phyloP scores from a whole-genome alignment of 1,140 invertebrate genomes.

The Brachionus rotundiformis region DNA sequence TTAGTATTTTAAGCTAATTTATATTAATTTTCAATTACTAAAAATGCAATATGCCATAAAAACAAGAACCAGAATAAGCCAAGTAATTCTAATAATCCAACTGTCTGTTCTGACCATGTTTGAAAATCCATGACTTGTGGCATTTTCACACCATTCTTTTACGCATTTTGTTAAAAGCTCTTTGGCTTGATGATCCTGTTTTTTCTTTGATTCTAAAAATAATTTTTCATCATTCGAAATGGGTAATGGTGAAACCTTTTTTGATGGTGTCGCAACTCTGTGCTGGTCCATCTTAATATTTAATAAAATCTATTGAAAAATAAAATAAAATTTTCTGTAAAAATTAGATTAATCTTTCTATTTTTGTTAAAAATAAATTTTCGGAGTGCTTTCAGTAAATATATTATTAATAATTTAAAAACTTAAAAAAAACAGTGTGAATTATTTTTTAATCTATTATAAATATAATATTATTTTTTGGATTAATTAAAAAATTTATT shows the following conservation, averaged over 20 bases:
- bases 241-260: neutral
- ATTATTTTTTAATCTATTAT: too few species aligned
- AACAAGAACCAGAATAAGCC: neutral
- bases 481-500: too few species aligned
- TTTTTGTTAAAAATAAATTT: too few species aligned
- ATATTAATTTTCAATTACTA: neutral
- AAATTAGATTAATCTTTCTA: too few species aligned
- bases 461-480: too few species aligned
- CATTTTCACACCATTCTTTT: constrained; percentile 46
- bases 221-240: neutral
- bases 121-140: constrained; percentile 33
- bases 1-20: neutral
- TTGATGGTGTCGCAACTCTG: neutral
- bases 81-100: constrained; percentile 25
- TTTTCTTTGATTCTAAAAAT: neutral
- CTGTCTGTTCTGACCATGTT: constrained; percentile 46
- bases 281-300: neutral
- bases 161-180: constrained; percentile 7
- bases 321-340: too few species aligned
- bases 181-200: neutral
- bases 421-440: too few species aligned
- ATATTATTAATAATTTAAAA: too few species aligned
- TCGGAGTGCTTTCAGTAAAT: too few species aligned
- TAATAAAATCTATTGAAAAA: too few species aligned
- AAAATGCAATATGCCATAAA: constrained; percentile 38